phyloP scores from a whole-genome alignment of 2,797 vertebrate species.

The Octomys mimax region DNA sequence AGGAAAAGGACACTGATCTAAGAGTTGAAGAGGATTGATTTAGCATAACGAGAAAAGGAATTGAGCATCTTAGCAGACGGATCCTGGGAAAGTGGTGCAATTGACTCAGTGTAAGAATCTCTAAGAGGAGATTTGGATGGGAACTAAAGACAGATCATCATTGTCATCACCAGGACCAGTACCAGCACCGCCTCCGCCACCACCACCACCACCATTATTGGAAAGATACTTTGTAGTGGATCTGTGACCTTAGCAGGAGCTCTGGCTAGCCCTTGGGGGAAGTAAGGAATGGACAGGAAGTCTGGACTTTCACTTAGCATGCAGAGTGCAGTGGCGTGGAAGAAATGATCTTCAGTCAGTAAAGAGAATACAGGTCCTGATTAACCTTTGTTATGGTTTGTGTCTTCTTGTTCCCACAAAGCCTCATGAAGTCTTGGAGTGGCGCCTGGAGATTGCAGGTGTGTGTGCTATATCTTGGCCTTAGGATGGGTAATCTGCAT shows the following conservation, averaged over 20 bases:
- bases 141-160: neutral
- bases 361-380: constrained; percentile 15
- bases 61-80: neutral
- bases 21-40: constrained; percentile 1
- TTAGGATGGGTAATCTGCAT: too few species aligned
- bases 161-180: neutral
- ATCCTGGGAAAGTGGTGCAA: neutral
- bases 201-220: neutral
- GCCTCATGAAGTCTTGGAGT: too few species aligned
- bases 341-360: neutral
- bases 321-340: neutral
- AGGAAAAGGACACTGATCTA: neutral
- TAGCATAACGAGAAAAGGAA: neutral
- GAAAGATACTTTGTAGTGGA: neutral
- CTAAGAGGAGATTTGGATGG: neutral
- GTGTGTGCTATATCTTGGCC: too few species aligned
- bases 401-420: too few species aligned
- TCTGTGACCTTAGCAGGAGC: neutral
- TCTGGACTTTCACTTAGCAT: neutral
- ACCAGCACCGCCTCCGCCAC: too few species aligned
- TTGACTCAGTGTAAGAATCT: neutral
- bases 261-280: neutral
- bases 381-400: neutral
- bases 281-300: neutral
- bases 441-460: too few species aligned